These are phyloP conservation scores for Candoia aspera DNA, from an alignment of 2,113 vertebrate species.

Conservation along the genomic window DNA sequence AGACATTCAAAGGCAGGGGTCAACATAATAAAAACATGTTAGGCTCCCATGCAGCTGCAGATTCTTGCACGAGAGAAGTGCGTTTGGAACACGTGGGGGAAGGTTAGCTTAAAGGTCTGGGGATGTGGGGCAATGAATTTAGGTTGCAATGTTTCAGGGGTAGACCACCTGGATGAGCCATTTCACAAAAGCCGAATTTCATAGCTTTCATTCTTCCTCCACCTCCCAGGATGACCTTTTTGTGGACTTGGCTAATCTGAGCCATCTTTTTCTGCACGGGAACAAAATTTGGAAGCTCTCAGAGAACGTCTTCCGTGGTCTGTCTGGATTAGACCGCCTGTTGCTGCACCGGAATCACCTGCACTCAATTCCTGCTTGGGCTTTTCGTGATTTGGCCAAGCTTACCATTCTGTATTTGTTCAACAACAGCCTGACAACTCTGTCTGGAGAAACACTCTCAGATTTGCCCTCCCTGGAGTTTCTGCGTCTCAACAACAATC, in stretches of 20 bases:
- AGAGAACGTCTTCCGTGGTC: constrained; percentile 89
- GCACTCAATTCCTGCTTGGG: constrained; percentile 83
- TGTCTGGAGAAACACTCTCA: constrained; percentile 87
- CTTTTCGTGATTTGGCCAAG: constrained; percentile 88
- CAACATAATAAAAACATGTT: neutral
- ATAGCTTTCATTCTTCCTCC: neutral
- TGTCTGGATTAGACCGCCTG: constrained; percentile 91
- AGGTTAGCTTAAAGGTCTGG: neutral
- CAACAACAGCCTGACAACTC: constrained; percentile 90
- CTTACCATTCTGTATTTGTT: constrained; percentile 97
- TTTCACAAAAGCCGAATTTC: neutral
- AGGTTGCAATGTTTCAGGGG: neutral
- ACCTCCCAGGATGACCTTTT: constrained; percentile 86
- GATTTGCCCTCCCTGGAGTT: constrained; percentile 89
- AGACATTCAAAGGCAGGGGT: neutral
- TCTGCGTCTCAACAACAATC: constrained; percentile 93
- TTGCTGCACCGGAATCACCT: constrained; percentile 93
- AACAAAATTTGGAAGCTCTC: constrained; percentile 90
- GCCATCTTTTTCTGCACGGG: constrained; percentile 93
- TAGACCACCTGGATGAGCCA: neutral
- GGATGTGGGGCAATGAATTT: neutral
- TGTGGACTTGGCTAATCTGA: constrained; percentile 92
- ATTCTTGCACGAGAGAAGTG: neutral
- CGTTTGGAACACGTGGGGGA: too few relatives aligned
- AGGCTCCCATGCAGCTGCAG: neutral